phyloP scores from a whole-genome alignment of 2,113 vertebrate species.

The Drymodes brunneopygia region DNA sequence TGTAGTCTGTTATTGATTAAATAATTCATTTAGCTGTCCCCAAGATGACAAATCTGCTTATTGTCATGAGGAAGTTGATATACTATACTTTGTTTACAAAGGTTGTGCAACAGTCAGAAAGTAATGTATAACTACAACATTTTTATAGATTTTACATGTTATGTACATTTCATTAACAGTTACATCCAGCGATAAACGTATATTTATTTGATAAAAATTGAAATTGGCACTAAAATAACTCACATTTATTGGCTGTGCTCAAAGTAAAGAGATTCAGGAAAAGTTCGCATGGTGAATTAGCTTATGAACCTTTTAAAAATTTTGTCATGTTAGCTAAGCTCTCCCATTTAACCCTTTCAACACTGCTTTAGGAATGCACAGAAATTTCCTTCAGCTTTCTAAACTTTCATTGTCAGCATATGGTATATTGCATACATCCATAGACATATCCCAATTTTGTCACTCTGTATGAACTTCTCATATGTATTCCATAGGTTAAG shows the following conservation, averaged over 20 bases:
- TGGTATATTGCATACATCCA: background rate
- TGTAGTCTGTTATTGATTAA: conserved; percentile 64
- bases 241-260: background rate
- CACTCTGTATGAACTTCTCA: background rate
- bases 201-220: conserved; percentile 45
- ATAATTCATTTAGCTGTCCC: conserved; percentile 64
- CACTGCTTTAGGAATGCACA: background rate
- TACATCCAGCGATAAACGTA: background rate
- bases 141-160: conserved; percentile 51
- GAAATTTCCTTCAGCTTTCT: background rate
- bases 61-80: conserved; percentile 61
- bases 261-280: background rate
- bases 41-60: conserved; percentile 54
- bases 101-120: conserved; percentile 28
- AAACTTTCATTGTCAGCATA: background rate
- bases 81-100: conserved; percentile 56
- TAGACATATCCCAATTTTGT: background rate
- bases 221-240: conserved; percentile 15
- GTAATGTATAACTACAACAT: conserved; percentile 44
- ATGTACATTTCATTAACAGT: conserved; percentile 47
- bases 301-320: background rate
- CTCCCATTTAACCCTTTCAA: background rate
- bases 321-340: background rate
- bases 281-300: background rate
- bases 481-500: background rate